Percentiles rank a stretch among this genome's conserved stretches.
Evolutionary conservation across 2,888 invertebrate species (phyloP).

Genomic region (Aphidoletes aphidimyza): DNA sequence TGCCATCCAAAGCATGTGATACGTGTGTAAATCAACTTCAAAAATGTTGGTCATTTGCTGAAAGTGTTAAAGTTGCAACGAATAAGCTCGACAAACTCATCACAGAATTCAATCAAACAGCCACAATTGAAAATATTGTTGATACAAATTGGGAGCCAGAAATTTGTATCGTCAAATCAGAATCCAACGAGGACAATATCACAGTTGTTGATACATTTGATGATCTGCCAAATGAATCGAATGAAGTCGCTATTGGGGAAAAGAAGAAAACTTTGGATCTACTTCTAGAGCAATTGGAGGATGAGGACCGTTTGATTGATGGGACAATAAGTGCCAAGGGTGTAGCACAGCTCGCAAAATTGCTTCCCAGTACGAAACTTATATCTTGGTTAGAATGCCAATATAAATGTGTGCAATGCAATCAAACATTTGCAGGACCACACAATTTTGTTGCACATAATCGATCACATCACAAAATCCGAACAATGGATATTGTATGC

Average conservation of each 20-base stretch:
- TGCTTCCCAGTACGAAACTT: background rate
- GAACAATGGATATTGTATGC: background rate
- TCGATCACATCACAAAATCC: background rate
- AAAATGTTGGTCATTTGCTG: background rate
- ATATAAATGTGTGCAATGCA: background rate
- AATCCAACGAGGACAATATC: too few relatives aligned
- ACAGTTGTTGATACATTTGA: too few relatives aligned
- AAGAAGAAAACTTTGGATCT: background rate
- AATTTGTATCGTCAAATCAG: too few relatives aligned
- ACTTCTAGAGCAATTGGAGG: background rate
- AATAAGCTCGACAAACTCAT: background rate
- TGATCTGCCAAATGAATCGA: too few relatives aligned
- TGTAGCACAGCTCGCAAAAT: background rate
- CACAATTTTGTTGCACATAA: background rate
- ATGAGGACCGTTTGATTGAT: background rate
- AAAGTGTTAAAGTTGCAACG: background rate
- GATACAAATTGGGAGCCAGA: background rate
- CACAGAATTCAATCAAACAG: background rate
- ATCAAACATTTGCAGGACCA: background rate
- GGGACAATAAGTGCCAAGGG: background rate
- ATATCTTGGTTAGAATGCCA: background rate
- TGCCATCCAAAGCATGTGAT: background rate
- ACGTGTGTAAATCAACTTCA: background rate
- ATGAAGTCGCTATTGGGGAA: too few relatives aligned
- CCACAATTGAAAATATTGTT: background rate